These are phyloP conservation scores for Platycheirus albimanus DNA, from an alignment of 2,888 invertebrate genomes.

Conservation along the genomic window DNA sequence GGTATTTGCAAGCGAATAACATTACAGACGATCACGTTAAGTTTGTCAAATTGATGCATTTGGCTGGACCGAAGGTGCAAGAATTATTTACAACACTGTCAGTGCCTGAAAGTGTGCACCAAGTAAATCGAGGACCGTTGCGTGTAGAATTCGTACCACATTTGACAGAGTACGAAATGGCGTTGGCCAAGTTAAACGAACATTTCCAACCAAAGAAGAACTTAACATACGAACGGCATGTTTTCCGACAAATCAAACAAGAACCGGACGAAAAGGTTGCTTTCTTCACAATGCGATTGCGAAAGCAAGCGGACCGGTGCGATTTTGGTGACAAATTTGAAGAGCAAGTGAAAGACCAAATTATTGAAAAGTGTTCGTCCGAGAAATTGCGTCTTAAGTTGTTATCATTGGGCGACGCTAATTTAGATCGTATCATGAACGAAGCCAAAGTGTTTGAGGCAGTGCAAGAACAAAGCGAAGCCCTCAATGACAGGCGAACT, in stretches of 20 bases:
- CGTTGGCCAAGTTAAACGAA: neutral
- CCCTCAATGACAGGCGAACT: constrained; percentile 6
- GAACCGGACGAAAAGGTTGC: constrained; percentile 17
- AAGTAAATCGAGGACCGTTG: constrained; percentile 2
- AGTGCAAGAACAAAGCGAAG: constrained; percentile 5
- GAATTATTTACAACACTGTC: constrained; percentile 1
- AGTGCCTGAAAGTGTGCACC: constrained; percentile 5
- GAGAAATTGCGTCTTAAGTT: neutral
- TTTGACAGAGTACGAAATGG: constrained; percentile 11
- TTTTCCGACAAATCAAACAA: constrained; percentile 21
- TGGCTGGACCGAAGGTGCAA: constrained; percentile 8
- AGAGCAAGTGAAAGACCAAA: constrained; percentile 16
- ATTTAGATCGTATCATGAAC: neutral
- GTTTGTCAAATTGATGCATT: constrained; percentile 9
- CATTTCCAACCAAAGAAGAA: constrained; percentile 23
- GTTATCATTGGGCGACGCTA: constrained; percentile 10
- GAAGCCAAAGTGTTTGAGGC: constrained; percentile 4
- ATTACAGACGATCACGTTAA: constrained; percentile 2
- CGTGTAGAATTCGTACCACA: constrained; percentile 1
- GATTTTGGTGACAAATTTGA: constrained; percentile 22
- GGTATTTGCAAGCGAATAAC: constrained; percentile 11
- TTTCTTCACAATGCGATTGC: constrained; percentile 19
- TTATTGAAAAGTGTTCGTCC: constrained; percentile 1
- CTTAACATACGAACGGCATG: constrained; percentile 19
- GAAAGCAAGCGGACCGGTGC: constrained; percentile 29